Evolutionary conservation across 2,888 invertebrate species (phyloP), one percentile per base, ranked within the genome.

Genomic region (Cosmopolites sordidus): DNA sequence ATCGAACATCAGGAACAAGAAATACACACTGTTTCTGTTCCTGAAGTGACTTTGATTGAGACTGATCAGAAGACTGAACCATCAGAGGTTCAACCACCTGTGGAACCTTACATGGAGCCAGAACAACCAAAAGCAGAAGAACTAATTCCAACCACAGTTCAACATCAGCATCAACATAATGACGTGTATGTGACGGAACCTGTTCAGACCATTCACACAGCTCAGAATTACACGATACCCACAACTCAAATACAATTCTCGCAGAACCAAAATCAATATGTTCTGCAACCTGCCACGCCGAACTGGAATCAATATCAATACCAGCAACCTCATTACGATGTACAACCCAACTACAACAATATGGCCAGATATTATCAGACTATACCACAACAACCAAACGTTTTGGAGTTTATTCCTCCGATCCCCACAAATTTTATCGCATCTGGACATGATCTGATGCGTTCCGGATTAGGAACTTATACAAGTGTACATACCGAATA

Each of bases 371-470:
- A 51, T 38, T 55, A 59, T 30, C 55, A 57, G 40, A 59, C 53
- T 43, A 60, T 59, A 41, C 33, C 56, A 3, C 62, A 61, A 43
- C 64, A 62, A 42, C 43, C 70, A 2, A 73, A 72, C 43, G 70
- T 75, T 44, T 75, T 75, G 48, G 73, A 75, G 42, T 78, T 75
- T 53, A 74, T 77, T 12, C 76, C 75, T 54, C 76, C 76, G 1
- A 69, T 77, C 45, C 75, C 78, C 0, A 75, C 77, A 5, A 76
- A 75, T 18, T 79, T 76, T 58, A 78, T 79, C 50, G 73, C 74
- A 22, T 71, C 75, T n/a, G 73, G 73, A 4, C 73, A 75, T 59
- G 74, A 75, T 49, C 59, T 76, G 43, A 66, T 75, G 51, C 76
- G 73, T 62, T 76, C 79, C 4, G 78, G 76, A 60, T 66, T 79